Evolutionary conservation across 2,888 invertebrate genomes (phyloP).

Genomic region (Scelioninae gen. 1): DNA sequence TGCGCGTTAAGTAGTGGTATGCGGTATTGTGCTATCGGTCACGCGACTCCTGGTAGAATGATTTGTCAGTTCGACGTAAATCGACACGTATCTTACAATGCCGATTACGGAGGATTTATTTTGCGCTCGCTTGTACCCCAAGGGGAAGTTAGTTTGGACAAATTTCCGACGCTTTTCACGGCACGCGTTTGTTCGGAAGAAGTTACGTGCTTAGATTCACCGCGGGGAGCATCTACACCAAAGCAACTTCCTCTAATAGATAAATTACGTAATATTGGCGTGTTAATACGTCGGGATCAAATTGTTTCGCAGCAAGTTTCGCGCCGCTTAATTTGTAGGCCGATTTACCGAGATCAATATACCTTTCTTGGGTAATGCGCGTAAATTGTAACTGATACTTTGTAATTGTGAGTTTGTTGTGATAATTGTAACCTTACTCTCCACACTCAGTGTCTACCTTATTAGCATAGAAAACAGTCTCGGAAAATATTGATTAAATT

Average conservation of each 20-base stretch:
- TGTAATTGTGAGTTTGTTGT: conserved; percentile 42
- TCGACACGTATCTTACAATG: conserved; percentile 36
- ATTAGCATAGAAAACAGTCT: conserved; percentile 4
- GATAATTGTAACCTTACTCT: conserved; percentile 28
- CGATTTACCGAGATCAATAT: conserved; percentile 43
- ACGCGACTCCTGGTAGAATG: conserved; percentile 72
- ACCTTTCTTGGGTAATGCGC: conserved; percentile 33
- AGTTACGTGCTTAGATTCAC: conserved; percentile 45
- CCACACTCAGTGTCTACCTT: conserved; percentile 1
- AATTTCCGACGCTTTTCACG: conserved; percentile 47
- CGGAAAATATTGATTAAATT: conserved; percentile 1
- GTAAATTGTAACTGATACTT: conserved; percentile 58
- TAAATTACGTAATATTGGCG: conserved; percentile 57
- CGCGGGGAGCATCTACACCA: conserved; percentile 25
- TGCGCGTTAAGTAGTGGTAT: conserved; percentile 60
- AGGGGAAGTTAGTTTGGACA: conserved; percentile 52
- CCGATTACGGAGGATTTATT: conserved; percentile 60
- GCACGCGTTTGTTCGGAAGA: conserved; percentile 55
- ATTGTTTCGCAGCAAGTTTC: conserved; percentile 54
- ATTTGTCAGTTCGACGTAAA: conserved; percentile 72
- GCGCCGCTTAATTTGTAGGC: conserved; percentile 52
- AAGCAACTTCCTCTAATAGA: conserved; percentile 36
- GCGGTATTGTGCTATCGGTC: conserved; percentile 54
- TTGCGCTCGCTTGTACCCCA: conserved; percentile 14
- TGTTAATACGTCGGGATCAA: conserved; percentile 50